Percentiles rank a stretch among this genome's conserved stretches.
Conservation (phyloP, 2,113 vertebrate species). For the Clarias macrocephalus region DNA sequence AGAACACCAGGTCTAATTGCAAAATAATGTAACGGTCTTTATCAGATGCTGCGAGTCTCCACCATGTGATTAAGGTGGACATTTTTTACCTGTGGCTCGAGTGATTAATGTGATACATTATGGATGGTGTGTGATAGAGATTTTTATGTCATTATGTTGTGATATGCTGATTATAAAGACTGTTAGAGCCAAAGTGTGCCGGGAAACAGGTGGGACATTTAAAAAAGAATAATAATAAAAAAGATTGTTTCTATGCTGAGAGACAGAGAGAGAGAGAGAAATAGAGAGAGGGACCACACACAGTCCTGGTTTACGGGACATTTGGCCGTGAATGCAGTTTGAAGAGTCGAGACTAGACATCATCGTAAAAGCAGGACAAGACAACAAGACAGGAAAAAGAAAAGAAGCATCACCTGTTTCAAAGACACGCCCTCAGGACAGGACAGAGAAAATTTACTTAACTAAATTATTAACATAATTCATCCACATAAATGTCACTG, state of each 20-base stretch:
- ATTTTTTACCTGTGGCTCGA: background rate
- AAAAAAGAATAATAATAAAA: too few relatives aligned
- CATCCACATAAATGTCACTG: background rate
- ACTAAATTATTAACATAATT: background rate
- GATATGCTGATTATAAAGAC: background rate
- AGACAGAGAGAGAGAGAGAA: background rate
- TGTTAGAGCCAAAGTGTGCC: background rate
- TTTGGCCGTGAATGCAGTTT: conserved; percentile 21
- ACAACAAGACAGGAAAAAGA: conserved; percentile 6
- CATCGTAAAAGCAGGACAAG: background rate
- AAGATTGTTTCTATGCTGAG: too few relatives aligned
- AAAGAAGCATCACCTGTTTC: conserved; percentile 3
- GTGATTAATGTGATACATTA: background rate
- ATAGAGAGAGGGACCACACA: conserved; percentile 16
- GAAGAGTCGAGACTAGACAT: conserved; percentile 28
- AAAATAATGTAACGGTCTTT: background rate
- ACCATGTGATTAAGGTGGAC: background rate
- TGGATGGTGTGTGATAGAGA: background rate
- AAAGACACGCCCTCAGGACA: background rate
- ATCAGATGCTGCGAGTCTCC: background rate
- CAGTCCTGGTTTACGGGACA: conserved; percentile 27
- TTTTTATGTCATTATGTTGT: background rate
- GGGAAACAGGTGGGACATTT: background rate
- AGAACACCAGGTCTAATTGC: background rate
- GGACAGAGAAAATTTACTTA: background rate